Evolutionary conservation across 2,113 vertebrate genomes (phyloP).

Genomic region (Pollimyrus isidori): DNA sequence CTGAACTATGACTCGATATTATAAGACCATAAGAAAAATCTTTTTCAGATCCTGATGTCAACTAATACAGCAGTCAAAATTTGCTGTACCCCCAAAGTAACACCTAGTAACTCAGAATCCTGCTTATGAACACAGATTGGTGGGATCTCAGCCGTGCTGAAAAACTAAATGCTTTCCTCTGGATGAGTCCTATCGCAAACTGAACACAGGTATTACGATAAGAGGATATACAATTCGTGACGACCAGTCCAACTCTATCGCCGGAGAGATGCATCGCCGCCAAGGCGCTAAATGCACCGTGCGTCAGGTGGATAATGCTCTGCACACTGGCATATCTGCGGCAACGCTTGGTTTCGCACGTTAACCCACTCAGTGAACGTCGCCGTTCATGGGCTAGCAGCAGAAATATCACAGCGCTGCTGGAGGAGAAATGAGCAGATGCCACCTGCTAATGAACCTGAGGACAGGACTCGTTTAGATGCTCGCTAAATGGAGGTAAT

Average conservation of each 20-base stretch:
- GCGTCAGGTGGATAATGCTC: background rate
- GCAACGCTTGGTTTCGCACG: constrained; percentile 3
- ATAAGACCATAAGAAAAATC: background rate
- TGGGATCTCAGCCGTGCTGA: background rate
- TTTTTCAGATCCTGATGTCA: background rate
- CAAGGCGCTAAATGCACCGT: background rate
- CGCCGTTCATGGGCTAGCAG: background rate
- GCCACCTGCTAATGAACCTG: background rate
- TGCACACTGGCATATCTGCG: background rate
- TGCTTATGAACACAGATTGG: background rate
- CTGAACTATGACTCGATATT: background rate
- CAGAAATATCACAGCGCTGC: background rate
- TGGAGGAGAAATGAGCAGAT: background rate
- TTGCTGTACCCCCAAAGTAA: background rate
- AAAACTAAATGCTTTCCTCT: background rate
- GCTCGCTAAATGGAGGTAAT: background rate
- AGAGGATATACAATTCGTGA: background rate
- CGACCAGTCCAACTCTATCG: background rate
- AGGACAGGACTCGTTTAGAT: background rate
- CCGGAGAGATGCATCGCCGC: background rate
- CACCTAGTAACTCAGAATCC: background rate
- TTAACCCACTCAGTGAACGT: constrained; percentile 15
- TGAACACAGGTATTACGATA: background rate
- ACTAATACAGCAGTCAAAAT: background rate
- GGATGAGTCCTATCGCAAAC: background rate